Conservation (phyloP, 2,888 invertebrate species). For the Listrodromus nycthemerus region DNA sequence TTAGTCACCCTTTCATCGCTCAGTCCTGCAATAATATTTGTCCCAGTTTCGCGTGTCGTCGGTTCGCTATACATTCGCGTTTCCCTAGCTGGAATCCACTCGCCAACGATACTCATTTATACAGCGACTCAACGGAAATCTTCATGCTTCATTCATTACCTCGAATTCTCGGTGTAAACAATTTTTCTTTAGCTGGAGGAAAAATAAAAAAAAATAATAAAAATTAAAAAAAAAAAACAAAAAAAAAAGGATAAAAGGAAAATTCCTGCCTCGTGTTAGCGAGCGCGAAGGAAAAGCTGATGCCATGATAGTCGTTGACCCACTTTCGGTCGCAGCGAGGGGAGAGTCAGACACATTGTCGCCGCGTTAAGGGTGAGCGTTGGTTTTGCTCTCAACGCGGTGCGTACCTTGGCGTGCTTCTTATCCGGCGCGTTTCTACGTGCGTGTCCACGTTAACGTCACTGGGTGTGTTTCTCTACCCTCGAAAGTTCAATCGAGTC, state of each 20-base stretch:
- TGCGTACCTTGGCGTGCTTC: constrained; percentile 73
- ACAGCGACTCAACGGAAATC: background rate
- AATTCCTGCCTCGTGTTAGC: constrained; percentile 25
- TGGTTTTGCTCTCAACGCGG: constrained; percentile 74
- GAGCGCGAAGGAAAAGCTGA: constrained; percentile 26
- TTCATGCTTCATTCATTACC: constrained; percentile 15
- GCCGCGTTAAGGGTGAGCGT: constrained; percentile 63
- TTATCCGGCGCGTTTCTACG: background rate
- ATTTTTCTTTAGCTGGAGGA: background rate
- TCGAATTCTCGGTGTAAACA: background rate
- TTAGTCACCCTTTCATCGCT: constrained; percentile 1
- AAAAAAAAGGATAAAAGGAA: background rate
- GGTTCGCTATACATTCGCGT: background rate
- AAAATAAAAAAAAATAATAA: constrained; percentile 14
- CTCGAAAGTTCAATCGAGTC: constrained; percentile 60
- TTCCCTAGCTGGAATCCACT: background rate
- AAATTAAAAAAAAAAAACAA: background rate
- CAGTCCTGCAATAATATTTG: constrained; percentile 21
- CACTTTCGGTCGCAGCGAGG: constrained; percentile 71
- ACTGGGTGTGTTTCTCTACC: constrained; percentile 56
- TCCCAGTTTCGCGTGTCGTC: background rate
- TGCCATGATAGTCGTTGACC: constrained; percentile 71
- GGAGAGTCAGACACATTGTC: constrained; percentile 75
- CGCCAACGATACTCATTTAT: background rate
- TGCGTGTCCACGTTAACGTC: constrained; percentile 22